phyloP scores from a whole-genome alignment of 2,113 vertebrate genomes.

The Chroicocephalus ridibundus region DNA sequence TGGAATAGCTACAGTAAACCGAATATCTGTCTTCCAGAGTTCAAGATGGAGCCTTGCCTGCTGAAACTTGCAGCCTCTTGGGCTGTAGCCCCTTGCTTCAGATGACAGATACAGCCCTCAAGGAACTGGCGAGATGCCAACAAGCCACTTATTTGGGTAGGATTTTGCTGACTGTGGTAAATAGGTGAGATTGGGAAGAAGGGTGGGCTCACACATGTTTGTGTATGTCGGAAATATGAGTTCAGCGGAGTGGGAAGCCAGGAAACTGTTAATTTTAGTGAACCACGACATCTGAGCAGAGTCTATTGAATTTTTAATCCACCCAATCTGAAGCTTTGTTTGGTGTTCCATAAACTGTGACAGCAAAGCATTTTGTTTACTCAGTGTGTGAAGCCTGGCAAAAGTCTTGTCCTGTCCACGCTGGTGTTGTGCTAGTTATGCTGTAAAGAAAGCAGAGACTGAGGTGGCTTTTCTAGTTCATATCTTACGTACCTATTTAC shows the following conservation, averaged over 20 bases:
- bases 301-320: not conserved
- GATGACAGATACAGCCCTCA: not conserved
- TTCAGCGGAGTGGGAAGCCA: not conserved
- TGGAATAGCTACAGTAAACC: not conserved
- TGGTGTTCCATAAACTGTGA: not conserved
- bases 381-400: not conserved
- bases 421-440: not conserved
- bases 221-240: not conserved
- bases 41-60: not conserved
- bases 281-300: not conserved
- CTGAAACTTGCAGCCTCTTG: conserved; percentile 16
- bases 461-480: not conserved
- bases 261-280: not conserved
- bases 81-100: not conserved
- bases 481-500: not conserved
- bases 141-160: not conserved
- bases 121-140: not conserved
- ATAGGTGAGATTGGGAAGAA: not conserved
- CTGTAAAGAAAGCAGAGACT: not conserved
- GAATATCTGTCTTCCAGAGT: not conserved
- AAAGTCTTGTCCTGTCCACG: not conserved
- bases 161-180: conserved; percentile 1
- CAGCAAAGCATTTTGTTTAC: not conserved
- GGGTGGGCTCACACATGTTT: not conserved
- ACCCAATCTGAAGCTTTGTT: not conserved